phyloP scores from a whole-genome alignment of 2,113 vertebrate genomes.

The Odocoileus virginianus region DNA sequence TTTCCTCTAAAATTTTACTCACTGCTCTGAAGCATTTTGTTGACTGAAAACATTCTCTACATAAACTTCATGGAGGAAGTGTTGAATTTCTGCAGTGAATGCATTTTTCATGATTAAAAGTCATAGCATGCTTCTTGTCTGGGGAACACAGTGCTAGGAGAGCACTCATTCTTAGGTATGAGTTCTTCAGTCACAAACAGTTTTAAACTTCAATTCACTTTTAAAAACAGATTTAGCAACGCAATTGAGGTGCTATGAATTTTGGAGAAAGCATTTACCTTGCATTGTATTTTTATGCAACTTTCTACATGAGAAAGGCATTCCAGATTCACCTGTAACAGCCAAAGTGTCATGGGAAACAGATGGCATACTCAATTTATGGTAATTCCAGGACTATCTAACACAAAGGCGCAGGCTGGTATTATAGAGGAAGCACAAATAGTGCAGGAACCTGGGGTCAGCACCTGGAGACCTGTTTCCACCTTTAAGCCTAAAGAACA shows the following conservation, averaged over 20 bases:
- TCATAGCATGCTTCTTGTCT: conserved; percentile 1
- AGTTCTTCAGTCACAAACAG: conserved; percentile 20
- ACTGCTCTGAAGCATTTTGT: not conserved
- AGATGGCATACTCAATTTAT: not conserved
- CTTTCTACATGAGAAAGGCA: not conserved
- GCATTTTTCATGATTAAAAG: conserved; percentile 51
- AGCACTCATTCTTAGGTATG: conserved; percentile 27
- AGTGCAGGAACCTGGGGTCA: not conserved
- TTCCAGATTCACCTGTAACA: not conserved
- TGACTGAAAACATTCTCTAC: conserved; percentile 32
- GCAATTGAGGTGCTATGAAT: not conserved
- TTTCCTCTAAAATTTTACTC: conserved; percentile 35
- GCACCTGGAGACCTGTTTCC: not conserved
- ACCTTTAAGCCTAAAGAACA: not conserved
- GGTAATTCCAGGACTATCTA: not conserved
- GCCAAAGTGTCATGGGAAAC: not conserved
- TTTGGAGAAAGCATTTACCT: not conserved
- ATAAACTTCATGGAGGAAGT: conserved; percentile 19
- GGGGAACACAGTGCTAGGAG: conserved; percentile 3
- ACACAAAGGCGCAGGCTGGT: not conserved
- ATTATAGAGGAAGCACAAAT: not conserved
- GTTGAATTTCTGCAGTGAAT: conserved; percentile 32
- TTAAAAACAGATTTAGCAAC: conserved; percentile 2
- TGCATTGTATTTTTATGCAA: not conserved
- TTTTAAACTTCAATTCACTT: conserved; percentile 56